These are phyloP conservation scores for Tetragonula clypearis DNA, from an alignment of 1,140 invertebrate species.

Conservation along the genomic window DNA sequence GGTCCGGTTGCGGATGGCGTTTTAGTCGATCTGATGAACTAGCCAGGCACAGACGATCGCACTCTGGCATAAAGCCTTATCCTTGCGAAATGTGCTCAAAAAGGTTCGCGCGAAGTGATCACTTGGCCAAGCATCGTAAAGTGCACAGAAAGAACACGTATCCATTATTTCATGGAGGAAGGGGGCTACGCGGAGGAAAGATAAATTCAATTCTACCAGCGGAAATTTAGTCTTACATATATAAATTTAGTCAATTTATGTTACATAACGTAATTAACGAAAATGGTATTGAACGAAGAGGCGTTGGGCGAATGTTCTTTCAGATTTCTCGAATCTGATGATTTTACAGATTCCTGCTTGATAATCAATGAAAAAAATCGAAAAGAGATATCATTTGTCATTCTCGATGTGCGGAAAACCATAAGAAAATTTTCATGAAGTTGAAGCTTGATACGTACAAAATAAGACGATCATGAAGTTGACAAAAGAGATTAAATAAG, in stretches of 20 bases:
- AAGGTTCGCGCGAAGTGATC: conserved; percentile 94
- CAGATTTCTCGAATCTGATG: not conserved
- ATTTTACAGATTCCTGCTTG: not conserved
- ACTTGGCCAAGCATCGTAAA: conserved; percentile 94
- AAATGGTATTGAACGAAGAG: too few species aligned
- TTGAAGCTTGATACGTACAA: not conserved
- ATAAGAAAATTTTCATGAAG: not conserved
- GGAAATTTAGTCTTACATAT: conserved; percentile 59
- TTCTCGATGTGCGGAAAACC: not conserved
- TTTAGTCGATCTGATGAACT: conserved; percentile 97
- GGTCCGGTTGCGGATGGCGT: conserved; percentile 95
- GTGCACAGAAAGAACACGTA: conserved; percentile 87
- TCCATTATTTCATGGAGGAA: conserved; percentile 71
- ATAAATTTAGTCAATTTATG: conserved; percentile 61
- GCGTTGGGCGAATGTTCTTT: conserved; percentile 7
- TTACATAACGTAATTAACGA: not conserved
- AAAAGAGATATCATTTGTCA: too few species aligned
- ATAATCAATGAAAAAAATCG: not conserved
- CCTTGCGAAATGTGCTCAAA: conserved; percentile 92
- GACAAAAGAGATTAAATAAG: conserved; percentile 1
- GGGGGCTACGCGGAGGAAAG: conserved; percentile 71
- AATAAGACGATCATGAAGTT: not conserved
- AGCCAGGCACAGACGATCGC: conserved; percentile 90
- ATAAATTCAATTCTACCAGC: conserved; percentile 68
- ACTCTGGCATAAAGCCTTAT: conserved; percentile 94